Base-by-base conservation (phyloP, 2,888 invertebrate genomes). In the Alitta virens region DNA sequence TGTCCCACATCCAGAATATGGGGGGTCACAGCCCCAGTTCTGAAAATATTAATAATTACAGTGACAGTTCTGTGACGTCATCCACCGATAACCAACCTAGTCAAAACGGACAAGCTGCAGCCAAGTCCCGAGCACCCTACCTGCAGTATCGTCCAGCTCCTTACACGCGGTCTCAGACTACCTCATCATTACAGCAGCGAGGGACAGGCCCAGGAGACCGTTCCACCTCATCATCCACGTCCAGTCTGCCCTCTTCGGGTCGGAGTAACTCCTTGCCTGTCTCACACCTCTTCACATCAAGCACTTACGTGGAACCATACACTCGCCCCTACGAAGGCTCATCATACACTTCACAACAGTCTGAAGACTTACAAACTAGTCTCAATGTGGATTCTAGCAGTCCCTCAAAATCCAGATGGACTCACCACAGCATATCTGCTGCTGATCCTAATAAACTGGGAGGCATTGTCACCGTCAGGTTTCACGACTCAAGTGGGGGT, bases 21-120 rank as follows among this genome's bases (percentile, higher is more conserved):
- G 58, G 24, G 12, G 56, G 49, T 27, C 55, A 40, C 9, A 38
- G 38, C 14, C 55, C 55, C 2, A 56, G 56, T 40, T 18, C 55
- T 23, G 61, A 61, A 23, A 61, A 55, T 21, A 27, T 61, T 24
- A 61, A 55, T n/a, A 25, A 38, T n/a, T 49, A 27, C 16, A 61
- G 61, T 43, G 61, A 61, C 21, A 56, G 50, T 27, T 60, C 60
- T 25, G 43, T 21, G 18, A 46, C 46, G 46, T 18, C 18, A 46
- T 46, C 46, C 21, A 21, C 18, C n/a, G 46, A 46, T 46, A 46
- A 46, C 21, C 46, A 46, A 21, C 21, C 21, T 18, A 18, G 18
- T 46, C n/a, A 46, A 21, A 46, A 21, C 46, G 46, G n/a, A 21
- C n/a, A n/a, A 21, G 21, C 46, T n/a, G 46, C 18, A 46, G 21